Conservation (phyloP, 2,888 invertebrate species). For the Hypomecis punctinalis region DNA sequence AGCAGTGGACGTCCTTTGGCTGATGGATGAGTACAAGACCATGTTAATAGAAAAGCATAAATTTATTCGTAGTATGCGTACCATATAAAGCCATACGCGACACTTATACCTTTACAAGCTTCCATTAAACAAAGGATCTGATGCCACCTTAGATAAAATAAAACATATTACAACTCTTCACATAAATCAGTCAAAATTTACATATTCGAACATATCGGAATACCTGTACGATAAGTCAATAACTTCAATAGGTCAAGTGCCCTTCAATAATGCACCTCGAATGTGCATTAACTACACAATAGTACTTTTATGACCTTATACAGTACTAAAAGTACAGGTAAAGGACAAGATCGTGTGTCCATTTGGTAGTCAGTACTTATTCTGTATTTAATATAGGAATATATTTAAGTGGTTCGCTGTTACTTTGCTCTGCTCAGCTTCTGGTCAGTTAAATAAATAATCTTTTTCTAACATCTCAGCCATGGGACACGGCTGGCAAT, state of each 20-base stretch:
- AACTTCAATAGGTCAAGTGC: constrained; percentile 2
- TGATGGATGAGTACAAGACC: no score
- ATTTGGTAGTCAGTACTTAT: constrained; percentile 4
- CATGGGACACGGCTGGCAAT: no score
- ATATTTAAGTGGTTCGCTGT: no score
- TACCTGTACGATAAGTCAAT: neutral
- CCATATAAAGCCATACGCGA: no score
- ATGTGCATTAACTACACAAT: constrained; percentile 2
- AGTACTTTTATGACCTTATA: constrained; percentile 10
- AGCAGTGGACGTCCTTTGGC: no score
- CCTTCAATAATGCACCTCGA: neutral
- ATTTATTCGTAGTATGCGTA: no score
- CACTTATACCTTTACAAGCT: no score
- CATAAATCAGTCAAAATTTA: neutral
- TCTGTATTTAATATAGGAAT: no score
- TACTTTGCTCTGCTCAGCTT: no score
- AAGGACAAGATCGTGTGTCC: constrained; percentile 19
- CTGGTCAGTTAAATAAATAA: no score
- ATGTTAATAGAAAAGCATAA: no score
- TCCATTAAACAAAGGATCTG: neutral
- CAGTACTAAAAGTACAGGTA: constrained; percentile 8
- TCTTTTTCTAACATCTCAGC: no score
- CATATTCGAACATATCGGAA: neutral
- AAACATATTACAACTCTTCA: neutral
- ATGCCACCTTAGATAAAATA: neutral